A percentile compares a stretch with the other conserved stretches of the same genome.
These are phyloP conservation scores for Pilophorus perplexus DNA, from an alignment of 2,888 invertebrate species.

Conservation along the genomic window DNA sequence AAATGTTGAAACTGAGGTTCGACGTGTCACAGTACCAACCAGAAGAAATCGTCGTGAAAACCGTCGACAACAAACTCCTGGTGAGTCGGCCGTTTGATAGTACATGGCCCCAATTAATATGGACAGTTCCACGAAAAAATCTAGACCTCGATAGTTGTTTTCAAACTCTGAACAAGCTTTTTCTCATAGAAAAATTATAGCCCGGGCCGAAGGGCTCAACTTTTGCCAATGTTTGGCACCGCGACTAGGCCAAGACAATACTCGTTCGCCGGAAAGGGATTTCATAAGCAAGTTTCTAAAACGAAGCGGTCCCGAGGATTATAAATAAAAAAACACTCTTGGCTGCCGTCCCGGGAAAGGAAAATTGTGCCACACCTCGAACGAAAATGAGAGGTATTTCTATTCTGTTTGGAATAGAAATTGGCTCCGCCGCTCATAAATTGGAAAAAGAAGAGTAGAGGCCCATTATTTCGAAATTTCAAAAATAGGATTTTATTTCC, in stretches of 20 bases:
- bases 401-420: too few relatives aligned
- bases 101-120: neutral
- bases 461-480: too few relatives aligned
- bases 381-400: neutral
- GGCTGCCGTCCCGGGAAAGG: neutral
- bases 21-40: constrained; percentile 96
- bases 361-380: constrained; percentile 5
- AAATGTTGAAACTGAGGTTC: constrained; percentile 90
- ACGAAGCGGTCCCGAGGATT: neutral
- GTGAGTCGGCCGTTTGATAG: constrained; percentile 60
- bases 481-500: too few relatives aligned
- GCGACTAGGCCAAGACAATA: too few relatives aligned
- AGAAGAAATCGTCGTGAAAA: constrained; percentile 97
- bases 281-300: neutral
- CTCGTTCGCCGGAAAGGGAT: neutral
- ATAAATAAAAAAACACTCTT: neutral
- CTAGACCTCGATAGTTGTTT: neutral
- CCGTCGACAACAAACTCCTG: constrained; percentile 94
- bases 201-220: too few relatives aligned
- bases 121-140: neutral
- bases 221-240: too few relatives aligned
- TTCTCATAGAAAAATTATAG: neutral
- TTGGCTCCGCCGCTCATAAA: too few relatives aligned
- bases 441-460: too few relatives aligned
- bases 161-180: neutral